phyloP scores from a whole-genome alignment of 1,140 invertebrate species.

The Daktulosphaira vitifoliae region DNA sequence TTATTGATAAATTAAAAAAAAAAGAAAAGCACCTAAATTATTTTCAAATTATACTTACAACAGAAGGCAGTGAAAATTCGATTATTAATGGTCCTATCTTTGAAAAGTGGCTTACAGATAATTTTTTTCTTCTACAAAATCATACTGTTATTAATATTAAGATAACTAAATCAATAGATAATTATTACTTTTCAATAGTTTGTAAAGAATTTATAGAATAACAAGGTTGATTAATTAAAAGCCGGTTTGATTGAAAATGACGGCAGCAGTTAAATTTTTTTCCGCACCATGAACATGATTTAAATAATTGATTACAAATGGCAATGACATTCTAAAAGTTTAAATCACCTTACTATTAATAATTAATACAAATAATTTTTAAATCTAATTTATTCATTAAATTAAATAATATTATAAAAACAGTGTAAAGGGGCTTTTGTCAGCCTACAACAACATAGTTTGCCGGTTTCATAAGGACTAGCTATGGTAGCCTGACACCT shows the following conservation, averaged over 20 bases:
- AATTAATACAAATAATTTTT: too few species aligned
- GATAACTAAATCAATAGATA: neutral
- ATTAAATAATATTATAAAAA: too few species aligned
- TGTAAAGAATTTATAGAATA: conserved; percentile 22
- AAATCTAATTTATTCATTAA: too few species aligned
- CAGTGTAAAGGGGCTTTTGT: too few species aligned
- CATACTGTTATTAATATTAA: neutral
- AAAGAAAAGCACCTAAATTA: too few species aligned
- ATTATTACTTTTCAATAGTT: conserved; percentile 24
- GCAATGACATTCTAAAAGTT: neutral
- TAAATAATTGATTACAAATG: conserved; percentile 2
- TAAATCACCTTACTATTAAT: too few species aligned
- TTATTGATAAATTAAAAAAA: too few species aligned
- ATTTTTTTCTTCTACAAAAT: conserved; percentile 4
- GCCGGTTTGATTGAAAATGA: conserved; percentile 11
- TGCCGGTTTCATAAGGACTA: too few species aligned
- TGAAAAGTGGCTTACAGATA: conserved; percentile 12
- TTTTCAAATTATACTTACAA: conserved; percentile 1
- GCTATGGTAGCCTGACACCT: too few species aligned
- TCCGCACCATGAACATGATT: conserved; percentile 13
- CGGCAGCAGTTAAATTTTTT: conserved; percentile 10
- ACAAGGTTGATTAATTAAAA: neutral
- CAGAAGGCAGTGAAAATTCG: neutral
- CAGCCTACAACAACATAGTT: too few species aligned
- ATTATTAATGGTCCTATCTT: conserved; percentile 1